Conservation (phyloP, 2,888 invertebrate genomes). For the Pheosia gnoma region DNA sequence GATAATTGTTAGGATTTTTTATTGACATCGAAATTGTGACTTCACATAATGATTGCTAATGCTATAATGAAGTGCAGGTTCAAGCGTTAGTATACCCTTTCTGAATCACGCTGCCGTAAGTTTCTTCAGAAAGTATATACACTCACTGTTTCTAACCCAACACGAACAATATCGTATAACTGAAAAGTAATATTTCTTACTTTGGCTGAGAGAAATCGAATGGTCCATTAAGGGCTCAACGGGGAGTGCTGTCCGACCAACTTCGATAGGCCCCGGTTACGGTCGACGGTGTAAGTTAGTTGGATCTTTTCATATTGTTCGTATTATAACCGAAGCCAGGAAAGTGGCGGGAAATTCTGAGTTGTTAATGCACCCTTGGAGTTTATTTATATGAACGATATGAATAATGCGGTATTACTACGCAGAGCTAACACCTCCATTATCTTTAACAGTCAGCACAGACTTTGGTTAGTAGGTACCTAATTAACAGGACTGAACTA, state of each 20-base stretch:
- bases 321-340: not conserved
- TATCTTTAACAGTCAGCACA: not conserved
- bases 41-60: too few relatives aligned
- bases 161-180: conserved; percentile 20
- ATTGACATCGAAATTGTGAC: too few relatives aligned
- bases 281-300: not conserved
- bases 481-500: too few relatives aligned
- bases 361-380: not conserved
- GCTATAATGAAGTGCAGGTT: too few relatives aligned
- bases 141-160: conserved; percentile 1
- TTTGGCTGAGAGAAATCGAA: conserved; percentile 49
- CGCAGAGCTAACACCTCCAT: not conserved
- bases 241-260: conserved; percentile 27
- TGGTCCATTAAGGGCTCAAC: conserved; percentile 55
- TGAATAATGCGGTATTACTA: not conserved
- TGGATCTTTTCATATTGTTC: not conserved
- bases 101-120: too few relatives aligned
- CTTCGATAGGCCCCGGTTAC: conserved; percentile 13
- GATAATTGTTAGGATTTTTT: too few relatives aligned
- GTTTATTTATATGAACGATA: conserved; percentile 1
- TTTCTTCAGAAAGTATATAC: not conserved
- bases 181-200: conserved; percentile 53
- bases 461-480: too few relatives aligned
- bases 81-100: too few relatives aligned
- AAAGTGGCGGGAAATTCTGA: conserved; percentile 3